phyloP scores from a whole-genome alignment of 2,113 vertebrate genomes.

The Centrocercus urophasianus region DNA sequence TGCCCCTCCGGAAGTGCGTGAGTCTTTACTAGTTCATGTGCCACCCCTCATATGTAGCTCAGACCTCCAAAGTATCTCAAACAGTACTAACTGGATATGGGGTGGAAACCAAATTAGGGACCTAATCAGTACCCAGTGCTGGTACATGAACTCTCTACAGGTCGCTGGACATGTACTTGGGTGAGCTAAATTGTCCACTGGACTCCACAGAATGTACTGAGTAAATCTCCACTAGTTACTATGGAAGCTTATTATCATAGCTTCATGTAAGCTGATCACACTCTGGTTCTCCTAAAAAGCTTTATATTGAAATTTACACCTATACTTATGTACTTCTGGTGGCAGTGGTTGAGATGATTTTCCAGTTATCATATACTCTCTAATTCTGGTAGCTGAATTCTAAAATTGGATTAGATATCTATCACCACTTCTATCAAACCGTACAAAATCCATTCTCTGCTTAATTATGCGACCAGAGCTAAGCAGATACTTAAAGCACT shows the following conservation, averaged over 20 bases:
- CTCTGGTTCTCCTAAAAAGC: not conserved
- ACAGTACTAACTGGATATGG: not conserved
- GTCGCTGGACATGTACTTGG: not conserved
- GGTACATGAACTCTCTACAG: not conserved
- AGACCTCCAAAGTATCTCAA: not conserved
- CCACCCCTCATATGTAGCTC: not conserved
- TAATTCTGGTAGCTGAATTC: not conserved
- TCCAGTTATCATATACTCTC: not conserved
- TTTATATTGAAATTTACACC: not conserved
- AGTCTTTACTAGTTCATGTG: not conserved
- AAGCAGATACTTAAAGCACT: not conserved
- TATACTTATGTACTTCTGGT: not conserved
- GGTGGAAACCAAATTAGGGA: not conserved
- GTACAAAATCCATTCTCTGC: not conserved
- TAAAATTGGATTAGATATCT: not conserved
- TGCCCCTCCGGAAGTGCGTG: not conserved
- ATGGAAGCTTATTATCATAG: not conserved
- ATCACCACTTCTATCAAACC: not conserved
- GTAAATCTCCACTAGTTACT: fast-evolving
- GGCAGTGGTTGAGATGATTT: not conserved
- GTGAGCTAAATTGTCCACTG: not conserved
- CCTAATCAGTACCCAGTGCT: not conserved
- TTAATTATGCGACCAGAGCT: not conserved
- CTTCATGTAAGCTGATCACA: not conserved
- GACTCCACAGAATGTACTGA: not conserved